A percentile compares a stretch with the other conserved stretches of the same genome.
Conservation (phyloP, 1,140 invertebrate genomes). For the Parasteatoda tepidariorum region DNA sequence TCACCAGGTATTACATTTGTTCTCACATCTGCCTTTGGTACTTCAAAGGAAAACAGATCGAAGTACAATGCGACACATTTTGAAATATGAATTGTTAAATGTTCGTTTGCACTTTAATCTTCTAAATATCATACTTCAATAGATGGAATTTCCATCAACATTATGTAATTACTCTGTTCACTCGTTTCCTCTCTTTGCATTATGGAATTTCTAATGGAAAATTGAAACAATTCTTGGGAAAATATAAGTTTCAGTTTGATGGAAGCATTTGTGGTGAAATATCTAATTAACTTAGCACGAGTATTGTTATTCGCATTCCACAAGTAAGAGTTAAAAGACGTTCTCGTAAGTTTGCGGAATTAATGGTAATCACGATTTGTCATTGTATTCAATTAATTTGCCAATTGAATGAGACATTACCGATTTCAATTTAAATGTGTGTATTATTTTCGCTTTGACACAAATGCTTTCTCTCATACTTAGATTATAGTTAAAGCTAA, state of each 20-base stretch:
- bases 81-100: background rate
- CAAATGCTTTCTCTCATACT: too few species aligned
- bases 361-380: background rate
- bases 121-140: background rate
- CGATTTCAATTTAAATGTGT: too few species aligned
- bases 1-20: background rate
- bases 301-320: background rate
- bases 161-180: background rate
- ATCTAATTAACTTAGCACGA: background rate
- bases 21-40: background rate
- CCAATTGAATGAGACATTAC: background rate
- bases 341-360: background rate
- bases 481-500: too few species aligned
- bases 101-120: background rate
- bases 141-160: background rate
- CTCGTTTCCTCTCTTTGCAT: background rate
- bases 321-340: background rate
- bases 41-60: background rate
- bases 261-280: background rate
- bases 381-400: background rate
- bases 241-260: background rate
- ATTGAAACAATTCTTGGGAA: background rate
- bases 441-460: too few species aligned
- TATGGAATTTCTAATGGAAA: background rate
- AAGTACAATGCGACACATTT: background rate